Evolutionary conservation across 37 sponge, comb jelly and placozoan genomes (phyloP), one percentile per base, ranked within the genome.

Genomic region (Halichondria panicea): DNA sequence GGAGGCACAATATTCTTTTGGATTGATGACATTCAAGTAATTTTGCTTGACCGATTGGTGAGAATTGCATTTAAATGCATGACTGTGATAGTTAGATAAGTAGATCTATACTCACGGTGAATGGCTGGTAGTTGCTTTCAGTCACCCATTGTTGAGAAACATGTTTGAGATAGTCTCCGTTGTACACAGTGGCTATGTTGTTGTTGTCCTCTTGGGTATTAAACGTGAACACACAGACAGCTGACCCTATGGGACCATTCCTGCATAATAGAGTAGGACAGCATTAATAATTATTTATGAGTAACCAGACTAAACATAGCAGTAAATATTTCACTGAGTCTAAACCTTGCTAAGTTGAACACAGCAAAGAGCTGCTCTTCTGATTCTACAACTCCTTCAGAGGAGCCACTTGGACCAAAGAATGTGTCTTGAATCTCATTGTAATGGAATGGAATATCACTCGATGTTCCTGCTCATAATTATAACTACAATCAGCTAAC

Each of bases 171-270:
- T 82, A 88, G 18, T 57, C 41, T 1, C 84, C 89, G 35, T 32
- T 21, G 39, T 83, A 88, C 18, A 83, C 78, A 25, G 18, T 43
- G 5, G 35, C 68, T 24, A 88, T 35, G 33, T 87, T 81, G 33
- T 83, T 75, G 7, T 18, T 9, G 18, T 50, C 34, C 8, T 54
- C 54, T 35, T 37, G 60, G 15, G 62, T 24, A 21, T 75, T 73
- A 28, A 90, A 83, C 36, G 83, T 75, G 74, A 66, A 95, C 37
- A 88, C 80, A 70, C 96, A 95, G 21, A 95, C 67, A 18, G 89
- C 92, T 18, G 96, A 95, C 0, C 85, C 95, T 11, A 70, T 43
- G 0, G 95, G 95, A 3, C 92, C 88, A 68, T 76, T 81, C 59
- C 91, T 91, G 56, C 39, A 70, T 19, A 70, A 41, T 67, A 77